phyloP scores from a whole-genome alignment of 1,140 invertebrate genomes.

The Drosophila prosaltans region DNA sequence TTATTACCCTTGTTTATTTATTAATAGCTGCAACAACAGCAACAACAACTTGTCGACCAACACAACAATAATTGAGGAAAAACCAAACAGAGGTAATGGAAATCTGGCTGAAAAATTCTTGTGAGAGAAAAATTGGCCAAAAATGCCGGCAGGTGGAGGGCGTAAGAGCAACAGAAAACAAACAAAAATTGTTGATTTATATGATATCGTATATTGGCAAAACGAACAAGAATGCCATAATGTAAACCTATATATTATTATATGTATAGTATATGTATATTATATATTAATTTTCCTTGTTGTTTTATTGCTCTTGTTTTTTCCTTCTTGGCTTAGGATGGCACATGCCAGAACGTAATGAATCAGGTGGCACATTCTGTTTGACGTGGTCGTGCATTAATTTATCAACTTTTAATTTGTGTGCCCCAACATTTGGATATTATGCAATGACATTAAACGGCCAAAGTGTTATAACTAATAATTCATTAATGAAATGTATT shows the following conservation, averaged over 20 bases:
- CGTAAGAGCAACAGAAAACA: neutral
- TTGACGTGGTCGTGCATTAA: slow-evolving; percentile 59
- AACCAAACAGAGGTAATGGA: slow-evolving; percentile 27
- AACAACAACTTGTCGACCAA: neutral
- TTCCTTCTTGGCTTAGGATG: neutral
- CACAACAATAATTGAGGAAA: slow-evolving; percentile 6
- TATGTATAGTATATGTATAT: neutral
- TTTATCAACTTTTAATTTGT: slow-evolving; percentile 52
- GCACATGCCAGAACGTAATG: slow-evolving; percentile 12
- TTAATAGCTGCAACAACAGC: slow-evolving; percentile 25
- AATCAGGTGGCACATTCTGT: neutral
- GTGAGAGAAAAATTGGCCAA: neutral
- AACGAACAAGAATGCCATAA: slow-evolving; percentile 13
- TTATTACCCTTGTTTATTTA: slow-evolving; percentile 40
- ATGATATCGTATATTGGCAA: neutral
- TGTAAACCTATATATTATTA: neutral
- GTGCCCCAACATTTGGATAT: neutral
- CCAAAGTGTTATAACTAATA: slow-evolving; percentile 1
- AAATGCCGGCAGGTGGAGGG: neutral
- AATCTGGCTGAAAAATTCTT: slow-evolving; percentile 14
- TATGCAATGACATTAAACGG: slow-evolving; percentile 17
- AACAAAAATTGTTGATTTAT: slow-evolving; percentile 11
- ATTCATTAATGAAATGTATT: neutral
- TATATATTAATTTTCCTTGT: neutral
- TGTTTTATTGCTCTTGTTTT: neutral